These are phyloP conservation scores for Callocephalon fimbriatum DNA, from an alignment of 2,113 vertebrate species.

Conservation along the genomic window DNA sequence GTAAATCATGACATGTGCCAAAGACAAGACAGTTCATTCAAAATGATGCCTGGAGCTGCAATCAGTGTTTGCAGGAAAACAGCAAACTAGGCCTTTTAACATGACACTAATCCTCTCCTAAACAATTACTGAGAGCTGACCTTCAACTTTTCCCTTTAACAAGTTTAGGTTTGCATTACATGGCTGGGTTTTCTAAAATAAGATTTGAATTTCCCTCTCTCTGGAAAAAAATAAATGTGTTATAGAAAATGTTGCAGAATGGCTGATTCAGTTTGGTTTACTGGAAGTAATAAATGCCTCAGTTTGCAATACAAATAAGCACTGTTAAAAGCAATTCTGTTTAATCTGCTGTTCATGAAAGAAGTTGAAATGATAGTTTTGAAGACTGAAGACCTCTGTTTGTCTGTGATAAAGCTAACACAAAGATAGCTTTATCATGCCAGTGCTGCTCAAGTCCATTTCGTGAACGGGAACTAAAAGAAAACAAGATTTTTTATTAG, in stretches of 20 bases:
- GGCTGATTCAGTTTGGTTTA: not conserved
- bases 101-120: not conserved
- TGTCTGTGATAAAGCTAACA: accelerated
- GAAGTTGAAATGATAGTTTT: not conserved
- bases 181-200: constrained; percentile 14
- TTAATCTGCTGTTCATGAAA: not conserved
- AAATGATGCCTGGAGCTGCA: constrained; percentile 27
- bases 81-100: constrained; percentile 27
- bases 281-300: not conserved
- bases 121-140: not conserved
- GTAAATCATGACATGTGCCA: not conserved
- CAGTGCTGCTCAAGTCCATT: not conserved
- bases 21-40: constrained; percentile 23
- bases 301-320: not conserved
- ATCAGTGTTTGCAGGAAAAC: constrained; percentile 21
- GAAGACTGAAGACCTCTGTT: not conserved
- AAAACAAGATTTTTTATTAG: not conserved
- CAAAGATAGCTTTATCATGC: not conserved
- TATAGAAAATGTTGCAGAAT: not conserved
- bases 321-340: not conserved
- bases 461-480: not conserved
- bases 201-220: not conserved
- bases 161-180: not conserved
- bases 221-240: not conserved
- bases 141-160: constrained; percentile 23